Evolutionary conservation across 1,140 invertebrate genomes (phyloP), one percentile per base, ranked within the genome.

Genomic region (Gyrodactylus salaris): DNA sequence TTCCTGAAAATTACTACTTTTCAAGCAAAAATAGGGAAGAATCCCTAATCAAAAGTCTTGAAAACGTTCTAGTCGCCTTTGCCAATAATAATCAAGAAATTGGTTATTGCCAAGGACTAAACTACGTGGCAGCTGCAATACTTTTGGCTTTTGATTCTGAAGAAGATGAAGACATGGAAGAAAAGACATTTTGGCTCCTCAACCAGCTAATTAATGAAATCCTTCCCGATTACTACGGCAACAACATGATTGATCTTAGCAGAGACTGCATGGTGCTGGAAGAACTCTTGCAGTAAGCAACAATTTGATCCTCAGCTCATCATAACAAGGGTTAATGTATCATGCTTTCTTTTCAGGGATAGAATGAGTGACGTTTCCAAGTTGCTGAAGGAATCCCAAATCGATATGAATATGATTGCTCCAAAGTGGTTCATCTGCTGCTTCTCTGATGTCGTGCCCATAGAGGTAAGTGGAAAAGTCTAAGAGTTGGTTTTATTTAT

Each of bases 361-460:
- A 54, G 34, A 54, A 54, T 54, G 34, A 54, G n/a, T 16, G 34
- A 54, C n/a, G 34, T 54, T 54, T 54, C 7, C 34, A 54, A 7
- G n/a, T n/a, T 54, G 7, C 34, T 54, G 7, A 54, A 54, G n/a
- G n/a, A 54, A n/a, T 54, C 34, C 7, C 34, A 54, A 54, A 54
- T 54, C 7, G 34, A 54, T n/a, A 54, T 54, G 34, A n/a, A 16
- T 54, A 54, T 54, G 34, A 54, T 54, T n/a, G 34, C 34, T 24
- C 91, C 88, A 69, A 92, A 92, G 80, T 93, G 89, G 89, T 91
- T 93, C 80, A 86, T 93, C 76, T 93, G 90, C 78, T 81, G 91
- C 7, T 92, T 87, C 80, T 87, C 87, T 69, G 90, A 93, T 83
- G 88, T 91, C 74, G 82, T 92, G 72, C 89, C 89, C 20, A 86